Percentiles rank a stretch among this genome's conserved stretches.
These are phyloP conservation scores for Mechanitis mazaeus DNA, from an alignment of 2,888 invertebrate species.

Conservation along the genomic window DNA sequence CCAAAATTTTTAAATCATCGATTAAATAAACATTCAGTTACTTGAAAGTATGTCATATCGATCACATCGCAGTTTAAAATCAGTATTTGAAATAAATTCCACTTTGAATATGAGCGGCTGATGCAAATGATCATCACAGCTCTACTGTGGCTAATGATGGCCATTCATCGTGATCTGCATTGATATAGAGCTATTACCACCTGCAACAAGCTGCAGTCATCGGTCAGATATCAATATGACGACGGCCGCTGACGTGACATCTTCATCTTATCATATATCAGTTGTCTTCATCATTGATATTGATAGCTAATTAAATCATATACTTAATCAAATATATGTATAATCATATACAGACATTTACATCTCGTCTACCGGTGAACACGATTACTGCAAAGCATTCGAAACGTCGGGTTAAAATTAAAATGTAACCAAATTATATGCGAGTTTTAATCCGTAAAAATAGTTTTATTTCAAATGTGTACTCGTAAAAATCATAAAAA, in stretches of 20 bases:
- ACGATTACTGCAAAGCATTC: no score
- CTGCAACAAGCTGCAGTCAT: constrained; percentile 35
- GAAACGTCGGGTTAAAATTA: no score
- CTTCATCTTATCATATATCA: constrained; percentile 37
- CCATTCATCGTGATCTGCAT: constrained; percentile 68
- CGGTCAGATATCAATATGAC: constrained; percentile 38
- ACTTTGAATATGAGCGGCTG: constrained; percentile 24
- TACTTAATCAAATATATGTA: no score
- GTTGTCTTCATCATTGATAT: constrained; percentile 9
- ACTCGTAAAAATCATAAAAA: no score
- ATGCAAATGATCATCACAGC: constrained; percentile 55
- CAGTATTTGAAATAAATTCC: constrained; percentile 15
- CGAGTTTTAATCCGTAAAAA: no score
- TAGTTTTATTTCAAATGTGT: no score
- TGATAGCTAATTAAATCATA: neutral
- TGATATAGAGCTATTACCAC: constrained; percentile 52
- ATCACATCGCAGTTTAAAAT: neutral
- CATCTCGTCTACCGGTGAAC: no score
- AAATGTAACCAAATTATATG: no score
- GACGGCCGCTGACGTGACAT: constrained; percentile 38
- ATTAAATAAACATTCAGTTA: neutral
- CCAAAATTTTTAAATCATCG: no score
- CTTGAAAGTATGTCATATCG: neutral
- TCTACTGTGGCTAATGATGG: constrained; percentile 56
- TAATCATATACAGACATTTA: no score